Evolutionary conservation across 2,797 vertebrate genomes (phyloP).

Genomic region (Pseudomugil gertrudae): DNA sequence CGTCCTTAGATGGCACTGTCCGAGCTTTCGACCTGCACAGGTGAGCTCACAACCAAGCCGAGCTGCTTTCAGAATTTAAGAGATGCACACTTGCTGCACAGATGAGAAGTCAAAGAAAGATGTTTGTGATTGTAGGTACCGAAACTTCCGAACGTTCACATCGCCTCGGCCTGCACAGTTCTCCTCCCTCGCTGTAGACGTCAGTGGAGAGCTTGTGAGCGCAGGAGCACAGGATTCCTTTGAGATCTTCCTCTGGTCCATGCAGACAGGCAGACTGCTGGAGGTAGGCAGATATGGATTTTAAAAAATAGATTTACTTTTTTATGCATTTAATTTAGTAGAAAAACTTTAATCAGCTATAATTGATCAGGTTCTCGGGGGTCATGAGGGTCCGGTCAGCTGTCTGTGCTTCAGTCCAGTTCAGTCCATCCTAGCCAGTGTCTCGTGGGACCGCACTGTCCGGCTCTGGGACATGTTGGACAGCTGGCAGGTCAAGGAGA

Average conservation of each 20-base stretch:
- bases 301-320: background rate
- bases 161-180: slow-evolving; percentile 93
- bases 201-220: slow-evolving; percentile 91
- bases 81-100: background rate
- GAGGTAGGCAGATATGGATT: slow-evolving; percentile 79
- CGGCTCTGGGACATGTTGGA: slow-evolving; percentile 96
- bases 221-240: slow-evolving; percentile 96
- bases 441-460: slow-evolving; percentile 94
- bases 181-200: slow-evolving; percentile 90
- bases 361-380: slow-evolving; percentile 86
- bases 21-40: slow-evolving; percentile 95
- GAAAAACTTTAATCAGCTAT: background rate
- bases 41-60: slow-evolving; percentile 65
- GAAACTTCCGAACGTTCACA: slow-evolving; percentile 97
- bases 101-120: background rate
- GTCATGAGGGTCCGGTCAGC: slow-evolving; percentile 94
- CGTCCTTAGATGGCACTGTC: slow-evolving; percentile 94
- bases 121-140: slow-evolving; percentile 83
- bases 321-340: background rate
- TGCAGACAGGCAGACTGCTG: slow-evolving; percentile 94
- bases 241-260: slow-evolving; percentile 96
- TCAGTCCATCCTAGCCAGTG: slow-evolving; percentile 90
- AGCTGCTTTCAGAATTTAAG: background rate
- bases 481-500: slow-evolving; percentile 96
- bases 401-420: slow-evolving; percentile 90